Percentiles rank a stretch among this genome's conserved stretches.
Evolutionary conservation across 2,797 vertebrate genomes (phyloP).

Genomic region (Bradypodion ventrale): DNA sequence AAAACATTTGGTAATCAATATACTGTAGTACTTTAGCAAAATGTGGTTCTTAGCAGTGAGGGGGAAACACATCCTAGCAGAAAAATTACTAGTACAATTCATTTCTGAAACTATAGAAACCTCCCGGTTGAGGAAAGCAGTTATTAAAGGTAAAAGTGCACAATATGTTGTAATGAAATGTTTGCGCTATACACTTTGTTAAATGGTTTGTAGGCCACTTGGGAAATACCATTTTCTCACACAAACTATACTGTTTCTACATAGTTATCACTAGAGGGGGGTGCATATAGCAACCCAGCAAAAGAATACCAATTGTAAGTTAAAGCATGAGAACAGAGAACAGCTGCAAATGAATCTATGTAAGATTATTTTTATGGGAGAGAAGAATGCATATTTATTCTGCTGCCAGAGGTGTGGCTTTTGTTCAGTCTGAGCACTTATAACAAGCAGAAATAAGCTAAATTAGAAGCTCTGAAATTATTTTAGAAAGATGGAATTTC

Average conservation of each 20-base stretch:
- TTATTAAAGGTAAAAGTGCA: slow-evolving; percentile 82
- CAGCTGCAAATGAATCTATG: not conserved
- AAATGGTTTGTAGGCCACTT: slow-evolving; percentile 77
- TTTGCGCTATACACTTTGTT: slow-evolving; percentile 80
- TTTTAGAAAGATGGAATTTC: not conserved
- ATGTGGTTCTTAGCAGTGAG: slow-evolving; percentile 69
- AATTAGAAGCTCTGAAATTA: not conserved
- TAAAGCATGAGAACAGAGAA: slow-evolving; percentile 22
- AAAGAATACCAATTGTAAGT: not conserved
- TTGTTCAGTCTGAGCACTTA: slow-evolving; percentile 15
- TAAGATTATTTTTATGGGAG: not conserved
- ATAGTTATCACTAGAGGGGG: slow-evolving; percentile 58
- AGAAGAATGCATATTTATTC: slow-evolving; percentile 11
- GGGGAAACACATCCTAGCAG: slow-evolving; percentile 68
- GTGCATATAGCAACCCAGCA: slow-evolving; percentile 24
- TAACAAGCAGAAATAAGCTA: slow-evolving; percentile 23
- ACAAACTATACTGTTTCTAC: slow-evolving; percentile 52
- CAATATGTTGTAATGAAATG: slow-evolving; percentile 84
- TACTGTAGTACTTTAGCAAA: slow-evolving; percentile 78
- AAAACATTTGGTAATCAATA: slow-evolving; percentile 81
- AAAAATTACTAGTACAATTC: slow-evolving; percentile 79
- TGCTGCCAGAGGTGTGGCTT: slow-evolving; percentile 1
- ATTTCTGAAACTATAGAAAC: slow-evolving; percentile 79
- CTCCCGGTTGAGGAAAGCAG: slow-evolving; percentile 77
- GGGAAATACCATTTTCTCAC: slow-evolving; percentile 76